Conservation (phyloP, 2,113 vertebrate genomes). For the Anser brachyrhynchus region DNA sequence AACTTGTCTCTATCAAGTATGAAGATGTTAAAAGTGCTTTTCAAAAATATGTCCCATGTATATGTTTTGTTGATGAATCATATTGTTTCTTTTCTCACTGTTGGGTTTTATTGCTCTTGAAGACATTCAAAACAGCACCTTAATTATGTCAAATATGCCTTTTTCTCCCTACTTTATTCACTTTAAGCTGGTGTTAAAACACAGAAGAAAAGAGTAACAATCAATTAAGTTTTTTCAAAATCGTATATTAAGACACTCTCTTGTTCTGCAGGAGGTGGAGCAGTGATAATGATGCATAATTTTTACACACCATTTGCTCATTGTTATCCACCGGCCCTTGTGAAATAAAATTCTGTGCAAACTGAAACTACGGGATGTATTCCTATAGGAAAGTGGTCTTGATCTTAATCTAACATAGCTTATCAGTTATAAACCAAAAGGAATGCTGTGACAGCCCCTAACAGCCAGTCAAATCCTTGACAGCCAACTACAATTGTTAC, state of each 20-base stretch:
- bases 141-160: not conserved
- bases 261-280: not conserved
- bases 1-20: not conserved
- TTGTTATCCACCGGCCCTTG: not conserved
- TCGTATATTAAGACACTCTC: not conserved
- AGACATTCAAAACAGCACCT: not conserved
- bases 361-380: not conserved
- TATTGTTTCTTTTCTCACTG: not conserved
- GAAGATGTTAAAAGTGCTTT: not conserved
- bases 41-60: not conserved
- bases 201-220: not conserved
- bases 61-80: not conserved
- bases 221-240: not conserved
- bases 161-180: not conserved
- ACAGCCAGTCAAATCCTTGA: not conserved
- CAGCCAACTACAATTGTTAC: rapidly evolving
- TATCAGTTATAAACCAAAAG: not conserved
- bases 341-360: not conserved
- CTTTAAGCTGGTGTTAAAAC: not conserved
- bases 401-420: not conserved
- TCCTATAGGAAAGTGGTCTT: not conserved
- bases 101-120: not conserved
- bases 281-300: not conserved
- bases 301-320: not conserved
- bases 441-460: not conserved